Conservation (phyloP, 2,888 invertebrate species). For the Drosophila neotestacea region DNA sequence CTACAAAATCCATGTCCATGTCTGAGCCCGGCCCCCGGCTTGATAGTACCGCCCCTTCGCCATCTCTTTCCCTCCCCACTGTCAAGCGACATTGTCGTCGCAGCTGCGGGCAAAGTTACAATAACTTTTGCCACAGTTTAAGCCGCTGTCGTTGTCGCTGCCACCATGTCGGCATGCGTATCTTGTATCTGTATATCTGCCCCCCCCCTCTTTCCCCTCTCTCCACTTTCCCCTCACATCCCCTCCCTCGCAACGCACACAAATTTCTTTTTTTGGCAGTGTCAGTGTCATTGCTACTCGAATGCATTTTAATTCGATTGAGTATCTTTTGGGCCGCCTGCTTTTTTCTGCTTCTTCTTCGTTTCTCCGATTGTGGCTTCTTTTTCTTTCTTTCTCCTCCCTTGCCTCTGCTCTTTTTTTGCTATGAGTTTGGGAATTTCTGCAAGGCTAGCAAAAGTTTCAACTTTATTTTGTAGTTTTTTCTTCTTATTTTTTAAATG, state of each 20-base stretch:
- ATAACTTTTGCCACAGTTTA: constrained; percentile 78
- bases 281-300: constrained; percentile 71
- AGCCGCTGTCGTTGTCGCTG: constrained; percentile 34
- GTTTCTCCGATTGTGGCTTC: constrained; percentile 11
- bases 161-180: constrained; percentile 34
- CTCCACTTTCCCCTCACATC: not conserved
- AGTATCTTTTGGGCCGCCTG: constrained; percentile 54
- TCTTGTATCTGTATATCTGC: constrained; percentile 38
- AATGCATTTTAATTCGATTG: constrained; percentile 79
- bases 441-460: constrained; percentile 63
- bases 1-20: not conserved
- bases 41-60: constrained; percentile 5
- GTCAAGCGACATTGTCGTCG: constrained; percentile 25
- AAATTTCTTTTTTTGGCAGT: constrained; percentile 44
- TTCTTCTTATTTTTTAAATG: constrained; percentile 36
- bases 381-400: not conserved
- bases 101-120: constrained; percentile 69
- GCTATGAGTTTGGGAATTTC: constrained; percentile 38
- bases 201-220: constrained; percentile 10
- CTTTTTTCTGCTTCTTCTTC: not conserved
- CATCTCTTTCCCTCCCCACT: not conserved
- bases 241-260: not conserved
- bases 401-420: not conserved
- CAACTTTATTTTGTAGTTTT: constrained; percentile 53
- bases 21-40: constrained; percentile 17